phyloP scores from a whole-genome alignment of 2,888 invertebrate genomes.

The Caenorhabditis sp. region DNA sequence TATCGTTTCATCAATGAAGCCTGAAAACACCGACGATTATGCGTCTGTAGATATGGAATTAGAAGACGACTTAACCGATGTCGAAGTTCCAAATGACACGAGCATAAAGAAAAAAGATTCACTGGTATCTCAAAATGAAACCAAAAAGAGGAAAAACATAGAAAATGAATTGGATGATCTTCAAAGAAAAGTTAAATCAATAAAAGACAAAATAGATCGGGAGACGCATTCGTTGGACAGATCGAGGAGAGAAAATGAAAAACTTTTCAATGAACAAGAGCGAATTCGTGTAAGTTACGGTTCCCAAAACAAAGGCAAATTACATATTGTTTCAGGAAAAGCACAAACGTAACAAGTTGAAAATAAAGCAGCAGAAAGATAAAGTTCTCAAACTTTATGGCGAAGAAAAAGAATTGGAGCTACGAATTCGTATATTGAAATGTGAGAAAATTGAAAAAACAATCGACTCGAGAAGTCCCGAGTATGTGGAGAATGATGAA shows the following conservation, averaged over 20 bases:
- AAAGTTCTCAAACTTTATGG: background rate
- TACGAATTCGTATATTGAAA: background rate
- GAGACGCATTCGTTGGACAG: background rate
- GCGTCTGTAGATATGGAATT: slow-evolving; percentile 15
- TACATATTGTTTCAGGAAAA: background rate
- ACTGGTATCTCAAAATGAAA: background rate
- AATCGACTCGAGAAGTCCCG: background rate
- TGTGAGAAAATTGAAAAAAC: background rate
- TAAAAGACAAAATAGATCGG: background rate
- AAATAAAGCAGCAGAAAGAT: background rate
- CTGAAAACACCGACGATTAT: slow-evolving; percentile 10
- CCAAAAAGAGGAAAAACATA: background rate
- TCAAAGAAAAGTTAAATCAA: background rate
- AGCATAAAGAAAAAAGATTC: background rate
- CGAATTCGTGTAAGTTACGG: background rate
- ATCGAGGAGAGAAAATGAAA: background rate
- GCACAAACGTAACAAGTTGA: background rate
- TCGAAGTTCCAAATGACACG: background rate
- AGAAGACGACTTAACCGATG: background rate
- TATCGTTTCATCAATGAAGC: background rate
- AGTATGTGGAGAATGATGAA: background rate
- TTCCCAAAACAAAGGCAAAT: background rate
- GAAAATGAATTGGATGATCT: background rate
- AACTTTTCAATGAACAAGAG: background rate
- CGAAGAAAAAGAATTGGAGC: background rate